Evolutionary conservation across 1,140 invertebrate genomes (phyloP).

Genomic region (Rhynchophorus ferrugineus): DNA sequence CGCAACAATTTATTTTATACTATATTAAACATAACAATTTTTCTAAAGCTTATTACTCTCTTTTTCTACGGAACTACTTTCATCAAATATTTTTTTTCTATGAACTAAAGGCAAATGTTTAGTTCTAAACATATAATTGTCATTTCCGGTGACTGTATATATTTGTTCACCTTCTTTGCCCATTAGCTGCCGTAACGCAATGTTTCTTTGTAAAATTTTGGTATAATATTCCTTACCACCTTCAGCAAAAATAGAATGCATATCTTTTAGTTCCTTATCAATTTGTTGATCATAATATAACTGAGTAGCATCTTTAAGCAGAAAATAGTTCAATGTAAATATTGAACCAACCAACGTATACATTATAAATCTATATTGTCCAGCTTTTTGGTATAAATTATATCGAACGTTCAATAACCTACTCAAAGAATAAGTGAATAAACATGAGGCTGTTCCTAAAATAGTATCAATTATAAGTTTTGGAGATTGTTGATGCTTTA

Average conservation of each 20-base stretch:
- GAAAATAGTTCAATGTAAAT: conserved; percentile 51
- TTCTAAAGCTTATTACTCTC: background rate
- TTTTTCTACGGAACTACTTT: background rate
- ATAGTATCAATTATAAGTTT: conserved; percentile 48
- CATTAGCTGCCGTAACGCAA: conserved; percentile 58
- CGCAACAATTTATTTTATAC: too few relatives aligned
- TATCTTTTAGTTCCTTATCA: conserved; percentile 52
- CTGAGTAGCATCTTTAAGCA: conserved; percentile 55
- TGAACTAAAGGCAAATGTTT: conserved; percentile 54
- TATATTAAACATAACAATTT: background rate
- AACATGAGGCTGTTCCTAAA: conserved; percentile 43
- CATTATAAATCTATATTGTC: conserved; percentile 43
- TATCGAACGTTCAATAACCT: conserved; percentile 46
- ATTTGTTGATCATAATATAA: conserved; percentile 51
- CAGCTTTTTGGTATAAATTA: conserved; percentile 49
- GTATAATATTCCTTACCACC: conserved; percentile 69
- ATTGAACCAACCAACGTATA: conserved; percentile 53
- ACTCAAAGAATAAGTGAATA: conserved; percentile 44
- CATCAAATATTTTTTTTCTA: conserved; percentile 56
- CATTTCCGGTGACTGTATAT: conserved; percentile 62
- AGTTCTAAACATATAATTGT: conserved; percentile 54
- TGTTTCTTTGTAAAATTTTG: conserved; percentile 63
- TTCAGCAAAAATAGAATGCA: conserved; percentile 55
- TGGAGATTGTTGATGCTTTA: conserved; percentile 51
- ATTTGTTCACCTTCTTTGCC: conserved; percentile 48